phyloP scores from a whole-genome alignment of 1,140 invertebrate genomes.

The Euura lappo region DNA sequence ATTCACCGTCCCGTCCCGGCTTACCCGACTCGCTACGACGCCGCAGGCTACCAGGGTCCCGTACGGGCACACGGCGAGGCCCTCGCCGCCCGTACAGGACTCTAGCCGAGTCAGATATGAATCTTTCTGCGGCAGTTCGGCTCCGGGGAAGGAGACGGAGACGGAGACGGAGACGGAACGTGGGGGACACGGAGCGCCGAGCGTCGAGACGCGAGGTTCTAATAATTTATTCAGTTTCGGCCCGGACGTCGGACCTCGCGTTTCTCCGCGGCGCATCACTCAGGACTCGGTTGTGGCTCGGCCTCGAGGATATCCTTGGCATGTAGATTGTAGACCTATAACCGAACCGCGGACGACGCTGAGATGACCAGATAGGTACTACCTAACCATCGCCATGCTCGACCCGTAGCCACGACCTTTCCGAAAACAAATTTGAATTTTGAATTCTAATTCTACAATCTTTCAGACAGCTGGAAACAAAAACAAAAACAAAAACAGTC shows the following conservation, averaged over 20 bases:
- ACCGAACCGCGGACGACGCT: too few species aligned
- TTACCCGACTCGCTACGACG: constrained; percentile 45
- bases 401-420: too few species aligned
- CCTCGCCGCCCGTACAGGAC: constrained; percentile 10
- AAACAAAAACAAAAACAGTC: too few species aligned
- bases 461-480: too few species aligned
- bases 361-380: too few species aligned
- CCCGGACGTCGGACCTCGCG: neutral
- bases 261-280: neutral
- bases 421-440: too few species aligned
- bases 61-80: constrained; percentile 19
- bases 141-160: neutral
- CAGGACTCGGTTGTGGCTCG: neutral
- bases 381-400: too few species aligned
- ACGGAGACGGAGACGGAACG: neutral
- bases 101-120: constrained; percentile 49
- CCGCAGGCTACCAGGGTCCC: constrained; percentile 20
- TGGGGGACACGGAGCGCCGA: constrained; percentile 18
- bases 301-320: neutral
- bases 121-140: constrained; percentile 39
- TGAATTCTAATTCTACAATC: too few species aligned
- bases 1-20: constrained; percentile 48
- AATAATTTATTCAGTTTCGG: constrained; percentile 58
- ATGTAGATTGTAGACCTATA: too few species aligned
- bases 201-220: constrained; percentile 30